Percentiles rank a stretch among this genome's conserved stretches.
These are phyloP conservation scores for Gryllus longicercus DNA, from an alignment of 2,888 invertebrate species.

Conservation along the genomic window DNA sequence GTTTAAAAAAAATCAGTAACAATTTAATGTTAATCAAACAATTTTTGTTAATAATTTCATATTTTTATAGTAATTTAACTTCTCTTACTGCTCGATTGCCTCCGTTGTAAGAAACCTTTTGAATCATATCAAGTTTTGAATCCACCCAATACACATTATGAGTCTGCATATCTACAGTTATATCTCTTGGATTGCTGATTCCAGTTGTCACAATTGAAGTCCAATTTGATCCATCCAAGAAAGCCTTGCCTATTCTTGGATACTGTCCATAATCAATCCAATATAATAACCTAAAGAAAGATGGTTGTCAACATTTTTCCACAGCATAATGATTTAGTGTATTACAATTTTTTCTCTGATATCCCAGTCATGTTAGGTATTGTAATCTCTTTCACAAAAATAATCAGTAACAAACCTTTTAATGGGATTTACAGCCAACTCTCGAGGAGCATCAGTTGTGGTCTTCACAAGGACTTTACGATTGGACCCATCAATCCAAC, in stretches of 20 bases:
- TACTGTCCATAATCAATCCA: constrained; percentile 99
- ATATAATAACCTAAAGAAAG: constrained; percentile 67
- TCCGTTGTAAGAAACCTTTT: constrained; percentile 81
- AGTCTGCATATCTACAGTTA: constrained; percentile 87
- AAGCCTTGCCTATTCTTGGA: constrained; percentile 85
- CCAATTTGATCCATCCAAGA: constrained; percentile 85
- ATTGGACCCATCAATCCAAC: constrained; percentile 84
- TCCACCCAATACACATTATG: constrained; percentile 99
- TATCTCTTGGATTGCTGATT: constrained; percentile 84
- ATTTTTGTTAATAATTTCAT: not conserved
- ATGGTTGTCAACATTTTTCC: not conserved
- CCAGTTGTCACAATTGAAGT: constrained; percentile 81
- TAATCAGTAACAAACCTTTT: constrained; percentile 54
- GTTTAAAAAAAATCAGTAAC: too few relatives aligned
- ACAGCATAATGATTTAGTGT: too few relatives aligned
- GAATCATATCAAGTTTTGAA: constrained; percentile 88
- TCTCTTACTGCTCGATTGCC: constrained; percentile 64
- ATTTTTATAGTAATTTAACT: constrained; percentile 19
- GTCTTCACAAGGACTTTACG: constrained; percentile 88
- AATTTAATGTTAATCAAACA: too few relatives aligned
- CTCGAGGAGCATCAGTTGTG: constrained; percentile 87
- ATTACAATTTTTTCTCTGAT: too few relatives aligned
- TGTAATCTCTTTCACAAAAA: not conserved
- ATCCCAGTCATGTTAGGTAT: not conserved
- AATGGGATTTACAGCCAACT: constrained; percentile 94